phyloP scores from a whole-genome alignment of 2,113 vertebrate genomes.

The Alligator mississippiensis region DNA sequence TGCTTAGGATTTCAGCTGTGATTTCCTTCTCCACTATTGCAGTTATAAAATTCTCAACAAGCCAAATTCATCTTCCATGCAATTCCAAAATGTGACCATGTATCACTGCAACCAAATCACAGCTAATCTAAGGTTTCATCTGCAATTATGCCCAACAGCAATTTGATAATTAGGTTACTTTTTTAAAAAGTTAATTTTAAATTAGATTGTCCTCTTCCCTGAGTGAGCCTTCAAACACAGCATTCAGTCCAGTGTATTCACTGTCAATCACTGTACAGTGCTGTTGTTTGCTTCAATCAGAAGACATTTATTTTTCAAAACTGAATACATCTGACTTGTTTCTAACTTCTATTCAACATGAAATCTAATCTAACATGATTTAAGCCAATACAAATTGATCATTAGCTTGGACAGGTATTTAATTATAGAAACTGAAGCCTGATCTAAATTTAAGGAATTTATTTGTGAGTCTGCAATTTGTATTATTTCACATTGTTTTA shows the following conservation, averaged over 20 bases:
- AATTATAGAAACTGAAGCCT: background rate
- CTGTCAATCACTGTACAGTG: background rate
- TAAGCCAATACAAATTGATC: background rate
- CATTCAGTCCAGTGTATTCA: background rate
- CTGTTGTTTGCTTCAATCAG: background rate
- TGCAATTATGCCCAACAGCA: conserved; percentile 40
- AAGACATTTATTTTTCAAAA: background rate
- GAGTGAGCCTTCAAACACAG: background rate
- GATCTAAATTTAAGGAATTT: background rate
- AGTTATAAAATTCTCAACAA: background rate
- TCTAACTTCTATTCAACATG: background rate
- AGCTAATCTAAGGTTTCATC: background rate
- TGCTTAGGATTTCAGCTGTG: conserved; percentile 1
- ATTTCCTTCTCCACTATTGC: conserved; percentile 42
- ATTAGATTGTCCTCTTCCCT: background rate
- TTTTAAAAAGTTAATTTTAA: background rate
- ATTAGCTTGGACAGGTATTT: background rate
- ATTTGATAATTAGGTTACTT: conserved; percentile 40
- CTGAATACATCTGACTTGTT: background rate
- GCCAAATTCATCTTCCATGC: background rate
- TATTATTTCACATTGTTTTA: background rate
- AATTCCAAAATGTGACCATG: background rate
- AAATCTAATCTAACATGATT: background rate
- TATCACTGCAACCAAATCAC: background rate
- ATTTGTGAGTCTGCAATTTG: background rate